phyloP scores from a whole-genome alignment of 92 coral and sea anemone species.

The Porites divaricata region DNA sequence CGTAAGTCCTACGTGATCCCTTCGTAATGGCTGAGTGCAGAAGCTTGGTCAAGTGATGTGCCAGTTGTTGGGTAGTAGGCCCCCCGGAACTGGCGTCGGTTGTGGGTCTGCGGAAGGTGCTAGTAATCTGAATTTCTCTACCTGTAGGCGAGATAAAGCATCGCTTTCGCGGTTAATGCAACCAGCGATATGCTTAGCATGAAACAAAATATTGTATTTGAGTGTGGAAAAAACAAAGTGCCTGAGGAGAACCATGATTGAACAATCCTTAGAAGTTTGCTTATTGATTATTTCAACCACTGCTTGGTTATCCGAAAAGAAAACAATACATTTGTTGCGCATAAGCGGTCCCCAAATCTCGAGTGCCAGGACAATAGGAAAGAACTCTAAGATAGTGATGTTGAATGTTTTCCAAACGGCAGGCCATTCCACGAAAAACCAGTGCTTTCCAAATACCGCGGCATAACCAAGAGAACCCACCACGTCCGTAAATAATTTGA shows the following conservation, averaged over 20 bases:
- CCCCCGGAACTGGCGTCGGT: too few species aligned
- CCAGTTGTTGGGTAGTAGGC: too few species aligned
- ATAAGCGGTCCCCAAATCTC: slow-evolving; percentile 11
- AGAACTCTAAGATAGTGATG: not conserved
- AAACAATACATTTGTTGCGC: not conserved
- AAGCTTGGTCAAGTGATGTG: too few species aligned
- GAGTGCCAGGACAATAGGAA: slow-evolving; percentile 13
- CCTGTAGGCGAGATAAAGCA: not conserved
- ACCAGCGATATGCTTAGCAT: not conserved
- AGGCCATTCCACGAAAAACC: not conserved
- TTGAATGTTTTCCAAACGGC: too few species aligned
- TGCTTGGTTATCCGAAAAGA: not conserved
- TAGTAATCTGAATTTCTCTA: too few species aligned
- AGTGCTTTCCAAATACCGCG: not conserved
- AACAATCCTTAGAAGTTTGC: not conserved
- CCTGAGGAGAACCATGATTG: slow-evolving; percentile 2
- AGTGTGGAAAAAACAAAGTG: not conserved
- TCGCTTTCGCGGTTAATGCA: not conserved
- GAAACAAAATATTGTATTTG: slow-evolving; percentile 5
- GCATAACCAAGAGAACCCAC: not conserved
- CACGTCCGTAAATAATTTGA: not conserved
- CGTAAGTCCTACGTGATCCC: not conserved
- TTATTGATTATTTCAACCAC: slow-evolving; percentile 15
- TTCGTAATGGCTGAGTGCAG: too few species aligned
- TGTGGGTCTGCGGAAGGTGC: too few species aligned